A percentile compares a stretch with the other conserved stretches of the same genome.
Conservation (phyloP, 2,888 invertebrate species). For the Chrysolina haemoptera region DNA sequence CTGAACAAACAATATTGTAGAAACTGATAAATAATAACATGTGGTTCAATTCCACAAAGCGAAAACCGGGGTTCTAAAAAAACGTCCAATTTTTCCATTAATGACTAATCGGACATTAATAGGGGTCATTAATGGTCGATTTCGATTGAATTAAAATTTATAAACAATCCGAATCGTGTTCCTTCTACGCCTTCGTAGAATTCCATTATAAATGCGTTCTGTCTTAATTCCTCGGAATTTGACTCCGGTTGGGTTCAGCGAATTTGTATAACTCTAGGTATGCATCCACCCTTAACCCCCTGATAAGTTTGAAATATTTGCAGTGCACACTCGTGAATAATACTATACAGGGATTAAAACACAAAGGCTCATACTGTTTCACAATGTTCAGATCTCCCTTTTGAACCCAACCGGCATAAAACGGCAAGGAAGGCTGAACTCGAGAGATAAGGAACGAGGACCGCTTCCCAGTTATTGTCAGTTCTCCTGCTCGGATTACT, state of each 20-base stretch:
- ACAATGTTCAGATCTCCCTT: neutral
- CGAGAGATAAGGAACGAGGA: neutral
- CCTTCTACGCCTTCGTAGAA: too few species aligned
- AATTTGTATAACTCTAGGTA: neutral
- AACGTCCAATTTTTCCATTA: too few species aligned
- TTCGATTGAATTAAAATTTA: too few species aligned
- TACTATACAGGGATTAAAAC: neutral
- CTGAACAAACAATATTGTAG: too few species aligned
- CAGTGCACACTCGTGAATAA: neutral
- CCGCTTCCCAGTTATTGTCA: neutral
- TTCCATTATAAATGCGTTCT: too few species aligned
- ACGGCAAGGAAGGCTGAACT: neutral
- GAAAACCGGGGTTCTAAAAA: too few species aligned
- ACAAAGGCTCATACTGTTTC: slow-evolving; percentile 9
- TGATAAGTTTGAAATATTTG: neutral
- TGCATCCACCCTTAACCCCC: neutral
- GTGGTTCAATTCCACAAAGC: too few species aligned
- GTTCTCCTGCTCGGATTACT: neutral
- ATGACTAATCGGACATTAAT: too few species aligned
- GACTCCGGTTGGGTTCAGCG: too few species aligned
- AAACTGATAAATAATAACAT: too few species aligned
- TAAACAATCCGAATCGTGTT: too few species aligned
- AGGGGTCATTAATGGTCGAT: too few species aligned
- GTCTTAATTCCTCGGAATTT: neutral
- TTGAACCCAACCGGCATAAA: neutral